Conservation (phyloP, 2,797 vertebrate species). For the Labroides dimidiatus region DNA sequence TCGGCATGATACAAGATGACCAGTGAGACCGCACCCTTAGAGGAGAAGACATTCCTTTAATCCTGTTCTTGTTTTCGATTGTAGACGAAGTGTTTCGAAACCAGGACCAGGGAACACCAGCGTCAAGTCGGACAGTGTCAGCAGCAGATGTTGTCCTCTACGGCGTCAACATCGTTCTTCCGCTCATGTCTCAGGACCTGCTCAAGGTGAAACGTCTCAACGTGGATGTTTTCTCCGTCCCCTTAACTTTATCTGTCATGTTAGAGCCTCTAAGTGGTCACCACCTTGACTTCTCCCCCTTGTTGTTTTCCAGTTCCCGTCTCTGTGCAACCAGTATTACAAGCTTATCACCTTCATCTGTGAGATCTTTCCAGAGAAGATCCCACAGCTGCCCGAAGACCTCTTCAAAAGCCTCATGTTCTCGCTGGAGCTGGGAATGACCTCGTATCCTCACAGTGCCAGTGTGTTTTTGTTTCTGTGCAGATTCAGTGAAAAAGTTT, state of each 20-base stretch:
- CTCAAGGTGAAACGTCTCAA: constrained; percentile 87
- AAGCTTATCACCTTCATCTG: constrained; percentile 99
- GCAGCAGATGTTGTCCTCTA: constrained; percentile 98
- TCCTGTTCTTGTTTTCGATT: neutral
- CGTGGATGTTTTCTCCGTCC: neutral
- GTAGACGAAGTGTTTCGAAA: constrained; percentile 96
- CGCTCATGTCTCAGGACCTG: constrained; percentile 98
- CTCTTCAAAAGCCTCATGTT: constrained; percentile 99
- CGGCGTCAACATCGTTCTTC: constrained; percentile 96
- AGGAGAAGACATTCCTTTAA: neutral
- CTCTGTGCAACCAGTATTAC: constrained; percentile 99
- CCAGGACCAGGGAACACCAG: constrained; percentile 91
- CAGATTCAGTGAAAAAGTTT: too few species aligned
- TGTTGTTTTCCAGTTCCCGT: constrained; percentile 91
- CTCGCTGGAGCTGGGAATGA: constrained; percentile 98
- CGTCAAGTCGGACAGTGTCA: constrained; percentile 90
- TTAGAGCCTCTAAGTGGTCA: too few species aligned
- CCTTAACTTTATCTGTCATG: too few species aligned
- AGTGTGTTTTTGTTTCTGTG: too few species aligned
- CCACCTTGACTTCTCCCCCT: neutral
- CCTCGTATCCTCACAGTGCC: constrained; percentile 92
- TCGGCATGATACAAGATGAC: too few species aligned
- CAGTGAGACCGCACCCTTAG: too few species aligned
- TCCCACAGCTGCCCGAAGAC: constrained; percentile 98
- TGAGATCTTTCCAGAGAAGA: constrained; percentile 99